phyloP scores from a whole-genome alignment of 92 coral and sea anemone genomes.

The Epizoanthus ramosus region DNA sequence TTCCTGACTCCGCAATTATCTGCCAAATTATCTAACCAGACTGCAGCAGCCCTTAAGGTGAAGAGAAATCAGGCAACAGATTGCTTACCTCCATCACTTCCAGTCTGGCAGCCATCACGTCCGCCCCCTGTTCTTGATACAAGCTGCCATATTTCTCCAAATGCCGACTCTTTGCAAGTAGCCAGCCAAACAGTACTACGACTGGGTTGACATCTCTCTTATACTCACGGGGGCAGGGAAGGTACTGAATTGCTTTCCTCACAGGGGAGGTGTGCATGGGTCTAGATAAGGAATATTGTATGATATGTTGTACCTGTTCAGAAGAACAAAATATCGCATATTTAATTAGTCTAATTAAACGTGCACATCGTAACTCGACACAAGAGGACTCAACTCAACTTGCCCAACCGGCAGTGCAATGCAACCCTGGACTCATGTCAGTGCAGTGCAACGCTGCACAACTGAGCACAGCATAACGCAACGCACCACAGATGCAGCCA shows the following conservation, averaged over 20 bases:
- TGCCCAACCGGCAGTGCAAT: too few relatives aligned
- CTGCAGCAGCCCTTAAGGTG: not conserved
- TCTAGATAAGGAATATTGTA: slow-evolving; percentile 12
- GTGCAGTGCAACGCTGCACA: too few relatives aligned
- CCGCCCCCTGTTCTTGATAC: slow-evolving; percentile 91
- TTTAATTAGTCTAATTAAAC: not conserved
- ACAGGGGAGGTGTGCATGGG: slow-evolving; percentile 56
- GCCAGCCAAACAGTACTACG: slow-evolving; percentile 93
- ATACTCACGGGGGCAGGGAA: slow-evolving; percentile 67
- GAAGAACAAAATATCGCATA: not conserved
- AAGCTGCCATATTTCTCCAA: slow-evolving; percentile 87
- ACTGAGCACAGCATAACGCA: too few relatives aligned
- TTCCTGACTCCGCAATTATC: too few relatives aligned
- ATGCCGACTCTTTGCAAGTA: slow-evolving; percentile 89
- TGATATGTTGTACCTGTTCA: not conserved
- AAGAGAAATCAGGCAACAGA: not conserved
- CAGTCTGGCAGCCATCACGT: slow-evolving; percentile 83
- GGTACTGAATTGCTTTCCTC: slow-evolving; percentile 43
- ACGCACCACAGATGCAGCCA: too few relatives aligned
- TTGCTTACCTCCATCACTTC: slow-evolving; percentile 80
- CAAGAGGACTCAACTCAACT: too few relatives aligned
- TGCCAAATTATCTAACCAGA: not conserved
- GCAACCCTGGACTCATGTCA: too few relatives aligned
- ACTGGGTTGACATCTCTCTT: slow-evolving; percentile 64
- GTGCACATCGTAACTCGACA: not conserved